Evolutionary conservation across 2,797 vertebrate species (phyloP).

Genomic region (Natrix natrix): DNA sequence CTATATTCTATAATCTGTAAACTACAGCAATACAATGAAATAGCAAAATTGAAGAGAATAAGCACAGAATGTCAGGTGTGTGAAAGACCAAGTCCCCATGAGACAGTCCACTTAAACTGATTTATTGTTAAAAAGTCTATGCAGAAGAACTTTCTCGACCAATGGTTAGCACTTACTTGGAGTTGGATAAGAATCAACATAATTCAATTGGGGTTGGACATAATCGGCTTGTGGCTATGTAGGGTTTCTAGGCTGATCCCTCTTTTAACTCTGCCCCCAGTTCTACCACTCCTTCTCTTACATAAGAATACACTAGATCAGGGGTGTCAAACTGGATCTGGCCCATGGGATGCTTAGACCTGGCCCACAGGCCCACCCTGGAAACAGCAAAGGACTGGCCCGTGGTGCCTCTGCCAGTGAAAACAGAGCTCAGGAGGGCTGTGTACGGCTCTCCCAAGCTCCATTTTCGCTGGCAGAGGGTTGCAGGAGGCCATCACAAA

Average conservation of each 20-base stretch:
- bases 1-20: neutral
- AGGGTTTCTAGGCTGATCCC: neutral
- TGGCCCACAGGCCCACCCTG: too few species aligned
- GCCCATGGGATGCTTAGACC: too few species aligned
- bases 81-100: neutral
- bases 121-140: neutral
- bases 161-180: neutral
- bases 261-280: neutral
- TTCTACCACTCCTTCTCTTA: neutral
- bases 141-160: neutral
- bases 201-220: neutral
- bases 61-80: neutral
- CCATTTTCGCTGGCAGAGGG: too few species aligned
- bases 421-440: too few species aligned
- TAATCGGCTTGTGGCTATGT: neutral
- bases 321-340: too few species aligned
- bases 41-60: neutral
- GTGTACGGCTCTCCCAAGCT: fast-evolving
- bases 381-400: too few species aligned
- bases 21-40: neutral
- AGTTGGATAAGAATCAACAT: neutral
- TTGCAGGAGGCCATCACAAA: too few species aligned
- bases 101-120: neutral
- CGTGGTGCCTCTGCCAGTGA: too few species aligned
- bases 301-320: neutral